Conservation (phyloP, 1,140 invertebrate genomes). For the Drosophila sulfurigaster region DNA sequence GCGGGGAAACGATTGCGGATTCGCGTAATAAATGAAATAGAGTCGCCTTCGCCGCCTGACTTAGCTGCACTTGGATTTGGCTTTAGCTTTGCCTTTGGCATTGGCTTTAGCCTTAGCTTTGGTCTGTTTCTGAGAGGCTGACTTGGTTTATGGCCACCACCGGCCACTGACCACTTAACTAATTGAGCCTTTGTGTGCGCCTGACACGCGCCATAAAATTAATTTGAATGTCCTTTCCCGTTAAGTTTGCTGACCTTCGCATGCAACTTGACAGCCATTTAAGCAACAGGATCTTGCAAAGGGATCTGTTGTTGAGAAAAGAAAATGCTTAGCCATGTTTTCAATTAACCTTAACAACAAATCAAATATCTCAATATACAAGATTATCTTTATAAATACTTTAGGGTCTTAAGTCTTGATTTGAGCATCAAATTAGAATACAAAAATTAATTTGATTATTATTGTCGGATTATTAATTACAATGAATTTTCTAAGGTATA, state of each 20-base stretch:
- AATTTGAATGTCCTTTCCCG: constrained; percentile 42
- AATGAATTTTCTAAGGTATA: no score
- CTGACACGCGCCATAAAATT: constrained; percentile 78
- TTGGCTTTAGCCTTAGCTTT: constrained; percentile 8
- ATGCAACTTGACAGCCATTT: constrained; percentile 1
- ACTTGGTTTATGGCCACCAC: constrained; percentile 68
- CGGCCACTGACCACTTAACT: constrained; percentile 73
- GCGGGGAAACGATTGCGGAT: constrained; percentile 4
- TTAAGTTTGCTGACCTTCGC: constrained; percentile 22
- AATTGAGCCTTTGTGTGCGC: constrained; percentile 76
- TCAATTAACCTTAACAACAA: constrained; percentile 1
- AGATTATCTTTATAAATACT: not conserved
- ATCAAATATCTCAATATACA: not conserved
- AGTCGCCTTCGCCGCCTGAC: constrained; percentile 52
- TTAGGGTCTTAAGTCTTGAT: not conserved
- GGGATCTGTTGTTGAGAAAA: not conserved
- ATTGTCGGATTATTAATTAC: no score
- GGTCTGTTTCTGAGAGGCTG: constrained; percentile 69
- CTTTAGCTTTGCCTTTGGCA: constrained; percentile 6
- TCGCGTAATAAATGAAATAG: constrained; percentile 79
- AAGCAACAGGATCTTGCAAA: constrained; percentile 3
- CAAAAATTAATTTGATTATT: no score
- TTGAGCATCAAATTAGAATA: no score
- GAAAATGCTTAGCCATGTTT: not conserved
- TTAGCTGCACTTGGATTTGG: constrained; percentile 53